Conservation (phyloP, 30 jellyfish, hydroid and myxozoan genomes). For the Aurelia sp. region DNA sequence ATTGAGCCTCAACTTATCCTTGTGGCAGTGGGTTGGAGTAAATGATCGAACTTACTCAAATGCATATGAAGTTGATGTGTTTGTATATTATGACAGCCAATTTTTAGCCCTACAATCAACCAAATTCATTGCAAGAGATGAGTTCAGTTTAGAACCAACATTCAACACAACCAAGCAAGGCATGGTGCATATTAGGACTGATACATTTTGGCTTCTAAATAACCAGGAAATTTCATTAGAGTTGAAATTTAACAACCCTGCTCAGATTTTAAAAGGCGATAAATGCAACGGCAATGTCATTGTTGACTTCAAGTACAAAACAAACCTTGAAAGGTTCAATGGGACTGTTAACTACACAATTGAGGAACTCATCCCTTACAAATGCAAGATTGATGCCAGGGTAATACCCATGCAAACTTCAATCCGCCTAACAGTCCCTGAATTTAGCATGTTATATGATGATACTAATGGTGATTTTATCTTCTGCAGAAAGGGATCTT, state of each 20-base stretch:
- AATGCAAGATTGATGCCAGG: conserved; percentile 14
- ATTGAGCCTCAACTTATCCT: conserved; percentile 13
- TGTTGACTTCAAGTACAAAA: conserved; percentile 14
- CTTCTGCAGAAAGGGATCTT: not conserved
- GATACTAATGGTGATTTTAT: conserved; percentile 11
- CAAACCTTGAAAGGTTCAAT: not conserved
- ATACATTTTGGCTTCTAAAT: conserved; percentile 11
- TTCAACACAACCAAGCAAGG: conserved; percentile 8
- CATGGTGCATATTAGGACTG: conserved; percentile 5
- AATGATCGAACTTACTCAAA: conserved; percentile 16
- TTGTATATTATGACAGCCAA: conserved; percentile 37
- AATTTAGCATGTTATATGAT: conserved; percentile 39
- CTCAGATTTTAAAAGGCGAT: not conserved
- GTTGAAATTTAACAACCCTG: conserved; percentile 9
- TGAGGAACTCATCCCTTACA: not conserved
- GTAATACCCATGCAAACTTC: not conserved
- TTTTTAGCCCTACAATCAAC: conserved; percentile 24
- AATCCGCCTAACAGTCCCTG: not conserved
- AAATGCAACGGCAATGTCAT: conserved; percentile 6
- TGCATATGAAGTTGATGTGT: conserved; percentile 41
- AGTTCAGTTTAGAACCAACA: conserved; percentile 8
- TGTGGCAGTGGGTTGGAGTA: conserved; percentile 24
- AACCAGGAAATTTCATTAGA: conserved; percentile 6
- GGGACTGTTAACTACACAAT: not conserved
- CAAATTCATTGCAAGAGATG: not conserved